Evolutionary conservation across 2,888 invertebrate genomes (phyloP).

Genomic region (Neria commutata): DNA sequence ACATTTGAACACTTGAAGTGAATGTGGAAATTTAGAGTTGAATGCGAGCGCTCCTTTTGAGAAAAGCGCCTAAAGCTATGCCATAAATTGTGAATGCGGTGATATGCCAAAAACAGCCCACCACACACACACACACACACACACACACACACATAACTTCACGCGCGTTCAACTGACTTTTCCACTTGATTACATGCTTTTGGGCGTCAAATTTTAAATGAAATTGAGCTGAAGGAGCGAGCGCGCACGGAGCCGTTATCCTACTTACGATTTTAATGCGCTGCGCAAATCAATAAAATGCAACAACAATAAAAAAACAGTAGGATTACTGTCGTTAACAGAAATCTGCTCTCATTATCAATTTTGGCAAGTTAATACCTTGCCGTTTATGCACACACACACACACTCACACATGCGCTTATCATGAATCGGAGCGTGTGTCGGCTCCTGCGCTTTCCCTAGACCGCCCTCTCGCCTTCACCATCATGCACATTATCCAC

Average conservation of each 20-base stretch:
- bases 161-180: conserved; percentile 8
- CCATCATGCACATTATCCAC: no score
- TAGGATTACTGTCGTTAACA: not conserved
- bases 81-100: not conserved
- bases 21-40: no score
- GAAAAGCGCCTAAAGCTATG: not conserved
- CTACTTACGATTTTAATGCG: no score
- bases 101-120: not conserved
- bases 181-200: conserved; percentile 9
- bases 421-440: no score
- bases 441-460: no score
- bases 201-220: not conserved
- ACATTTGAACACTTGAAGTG: no score
- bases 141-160: no score
- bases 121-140: no score
- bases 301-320: not conserved
- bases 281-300: not conserved
- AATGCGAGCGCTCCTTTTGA: no score
- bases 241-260: not conserved
- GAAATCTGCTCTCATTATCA: not conserved
- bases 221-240: conserved; percentile 6
- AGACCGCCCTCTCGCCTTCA: no score
- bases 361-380: not conserved
- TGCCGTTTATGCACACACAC: not conserved
- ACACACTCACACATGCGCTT: not conserved